Evolutionary conservation across 35 echinoderm and acorn worm species (phyloP).

Genomic region (Hemicentrotus pulcherrimus): DNA sequence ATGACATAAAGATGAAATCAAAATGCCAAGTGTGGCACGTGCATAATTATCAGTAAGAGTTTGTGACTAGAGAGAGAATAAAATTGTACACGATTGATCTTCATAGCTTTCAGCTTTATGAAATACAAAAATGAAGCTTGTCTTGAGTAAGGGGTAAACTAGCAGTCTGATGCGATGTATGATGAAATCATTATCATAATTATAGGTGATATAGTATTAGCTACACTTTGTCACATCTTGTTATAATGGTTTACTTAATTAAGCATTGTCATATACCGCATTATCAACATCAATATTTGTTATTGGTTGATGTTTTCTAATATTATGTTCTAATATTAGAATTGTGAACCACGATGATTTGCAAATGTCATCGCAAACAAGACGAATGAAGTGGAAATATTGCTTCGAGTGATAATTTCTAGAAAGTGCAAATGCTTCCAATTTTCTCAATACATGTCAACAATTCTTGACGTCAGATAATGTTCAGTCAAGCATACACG

Average conservation of each 20-base stretch:
- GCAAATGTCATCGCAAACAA: background rate
- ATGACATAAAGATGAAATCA: background rate
- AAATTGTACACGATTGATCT: background rate
- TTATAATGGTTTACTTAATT: no score
- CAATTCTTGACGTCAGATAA: background rate
- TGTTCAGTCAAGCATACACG: no score
- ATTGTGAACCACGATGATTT: background rate
- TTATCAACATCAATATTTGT: background rate
- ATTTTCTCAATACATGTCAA: background rate
- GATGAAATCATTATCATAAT: no score
- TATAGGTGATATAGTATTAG: no score
- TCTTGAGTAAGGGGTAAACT: no score
- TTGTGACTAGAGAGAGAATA: background rate
- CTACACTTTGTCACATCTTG: no score
- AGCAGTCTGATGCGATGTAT: no score
- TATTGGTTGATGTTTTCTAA: no score
- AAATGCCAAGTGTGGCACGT: background rate
- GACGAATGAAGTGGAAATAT: slow-evolving; percentile 10
- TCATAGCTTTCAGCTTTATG: background rate
- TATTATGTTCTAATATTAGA: background rate
- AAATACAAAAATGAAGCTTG: no score
- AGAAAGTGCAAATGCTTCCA: background rate
- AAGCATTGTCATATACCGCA: background rate
- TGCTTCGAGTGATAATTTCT: background rate
- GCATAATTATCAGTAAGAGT: no score